Conservation (phyloP, 2,113 vertebrate species). For the Lycocorax pyrrhopterus region DNA sequence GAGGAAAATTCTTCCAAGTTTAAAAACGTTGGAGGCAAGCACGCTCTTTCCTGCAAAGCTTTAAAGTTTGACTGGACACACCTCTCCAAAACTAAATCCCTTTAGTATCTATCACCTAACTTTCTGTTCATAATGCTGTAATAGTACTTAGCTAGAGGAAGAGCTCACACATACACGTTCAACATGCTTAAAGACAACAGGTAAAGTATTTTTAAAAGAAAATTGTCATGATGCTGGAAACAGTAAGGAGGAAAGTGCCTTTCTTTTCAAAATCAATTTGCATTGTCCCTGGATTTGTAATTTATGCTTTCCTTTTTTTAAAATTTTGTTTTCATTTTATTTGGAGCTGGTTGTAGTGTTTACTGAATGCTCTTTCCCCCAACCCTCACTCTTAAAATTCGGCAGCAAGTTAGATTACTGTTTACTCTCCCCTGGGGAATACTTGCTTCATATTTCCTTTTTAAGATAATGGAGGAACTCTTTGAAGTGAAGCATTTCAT, state of each 20-base stretch:
- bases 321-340: not conserved
- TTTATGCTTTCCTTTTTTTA: not conserved
- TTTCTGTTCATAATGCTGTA: not conserved
- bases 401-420: not conserved
- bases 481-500: not conserved
- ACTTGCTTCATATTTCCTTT: slow-evolving; percentile 7
- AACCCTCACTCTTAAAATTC: not conserved
- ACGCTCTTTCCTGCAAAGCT: not conserved
- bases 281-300: not conserved
- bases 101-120: not conserved
- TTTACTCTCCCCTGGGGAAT: slow-evolving; percentile 1
- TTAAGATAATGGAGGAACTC: not conserved
- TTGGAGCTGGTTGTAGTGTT: not conserved
- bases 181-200: not conserved
- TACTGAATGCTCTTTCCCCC: not conserved
- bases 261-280: not conserved
- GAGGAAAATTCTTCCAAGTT: not conserved
- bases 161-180: not conserved
- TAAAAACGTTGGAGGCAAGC: not conserved
- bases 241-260: not conserved
- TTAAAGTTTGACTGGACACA: not conserved
- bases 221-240: not conserved
- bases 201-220: not conserved
- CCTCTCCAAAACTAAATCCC: not conserved
- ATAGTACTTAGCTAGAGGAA: not conserved